Evolutionary conservation across 2,888 invertebrate genomes (phyloP).

Genomic region (Nomada goodeniana): DNA sequence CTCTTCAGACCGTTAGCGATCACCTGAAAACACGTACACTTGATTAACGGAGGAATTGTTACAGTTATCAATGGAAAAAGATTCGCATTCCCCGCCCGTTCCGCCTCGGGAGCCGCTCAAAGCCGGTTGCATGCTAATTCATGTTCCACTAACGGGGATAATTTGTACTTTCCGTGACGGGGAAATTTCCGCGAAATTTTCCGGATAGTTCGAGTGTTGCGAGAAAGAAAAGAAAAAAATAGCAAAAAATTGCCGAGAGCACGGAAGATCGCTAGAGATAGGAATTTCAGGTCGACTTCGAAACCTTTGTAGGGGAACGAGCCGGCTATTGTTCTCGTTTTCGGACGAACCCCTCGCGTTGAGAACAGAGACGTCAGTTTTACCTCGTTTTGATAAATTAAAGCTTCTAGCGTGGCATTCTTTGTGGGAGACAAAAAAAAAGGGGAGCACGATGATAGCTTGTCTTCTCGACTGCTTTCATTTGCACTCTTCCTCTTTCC

Average conservation of each 20-base stretch:
- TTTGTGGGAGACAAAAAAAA: not conserved
- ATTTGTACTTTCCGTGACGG: conserved; percentile 11
- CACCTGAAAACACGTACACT: conserved; percentile 75
- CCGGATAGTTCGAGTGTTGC: conserved; percentile 25
- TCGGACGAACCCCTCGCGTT: not conserved
- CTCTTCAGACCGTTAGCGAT: conserved; percentile 78
- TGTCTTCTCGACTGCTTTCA: not conserved
- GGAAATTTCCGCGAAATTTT: conserved; percentile 25
- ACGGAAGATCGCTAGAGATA: conserved; percentile 19
- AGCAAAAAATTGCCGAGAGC: conserved; percentile 12
- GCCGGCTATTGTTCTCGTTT: conserved; percentile 20
- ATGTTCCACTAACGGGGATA: conserved; percentile 11
- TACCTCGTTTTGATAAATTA: conserved; percentile 39
- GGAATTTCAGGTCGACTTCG: conserved; percentile 9
- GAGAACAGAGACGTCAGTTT: conserved; percentile 4
- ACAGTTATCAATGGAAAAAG: conserved; percentile 45
- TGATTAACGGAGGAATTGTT: conserved; percentile 51
- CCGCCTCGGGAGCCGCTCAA: conserved; percentile 3
- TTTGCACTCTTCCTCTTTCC: not conserved
- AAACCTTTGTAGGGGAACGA: not conserved
- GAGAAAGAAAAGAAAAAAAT: not conserved
- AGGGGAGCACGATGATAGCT: not conserved
- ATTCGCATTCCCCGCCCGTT: conserved; percentile 35
- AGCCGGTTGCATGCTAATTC: conserved; percentile 31
- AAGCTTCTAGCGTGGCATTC: conserved; percentile 6